Evolutionary conservation across 2,888 invertebrate species (phyloP).

Genomic region (Cheilosia pagana): DNA sequence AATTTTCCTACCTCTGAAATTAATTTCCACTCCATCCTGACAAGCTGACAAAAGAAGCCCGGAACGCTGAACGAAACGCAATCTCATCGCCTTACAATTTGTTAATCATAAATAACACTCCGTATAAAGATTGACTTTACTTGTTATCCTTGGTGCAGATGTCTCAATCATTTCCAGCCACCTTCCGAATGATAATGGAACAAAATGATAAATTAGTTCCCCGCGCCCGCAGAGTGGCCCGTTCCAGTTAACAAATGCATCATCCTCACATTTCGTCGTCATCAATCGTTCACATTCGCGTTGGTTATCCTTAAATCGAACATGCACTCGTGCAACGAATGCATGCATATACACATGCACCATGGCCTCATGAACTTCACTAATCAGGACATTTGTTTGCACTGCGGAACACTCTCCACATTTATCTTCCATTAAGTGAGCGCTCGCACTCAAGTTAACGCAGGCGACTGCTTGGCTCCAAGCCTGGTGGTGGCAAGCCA

Average conservation of each 20-base stretch:
- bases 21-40: no score
- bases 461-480: slow-evolving; percentile 36
- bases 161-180: slow-evolving; percentile 15
- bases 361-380: slow-evolving; percentile 64
- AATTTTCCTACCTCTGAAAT: no score
- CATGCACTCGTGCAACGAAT: slow-evolving; percentile 9
- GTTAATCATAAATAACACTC: not conserved
- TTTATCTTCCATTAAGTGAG: slow-evolving; percentile 71
- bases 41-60: no score
- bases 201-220: slow-evolving; percentile 63
- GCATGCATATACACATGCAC: not conserved
- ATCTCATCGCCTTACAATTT: not conserved
- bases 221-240: slow-evolving; percentile 13
- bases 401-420: slow-evolving; percentile 52
- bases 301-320: slow-evolving; percentile 43
- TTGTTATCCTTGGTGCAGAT: slow-evolving; percentile 26
- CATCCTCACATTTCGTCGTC: slow-evolving; percentile 41
- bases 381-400: slow-evolving; percentile 75
- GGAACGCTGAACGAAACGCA: not conserved
- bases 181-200: slow-evolving; percentile 20
- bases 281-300: slow-evolving; percentile 50
- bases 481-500: not conserved
- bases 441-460: slow-evolving; percentile 34
- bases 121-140: not conserved
- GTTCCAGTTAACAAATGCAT: slow-evolving; percentile 57